Percentiles rank a stretch among this genome's conserved stretches.
Conservation (phyloP, 2,797 vertebrate species). For the Antrozous pallidus region DNA sequence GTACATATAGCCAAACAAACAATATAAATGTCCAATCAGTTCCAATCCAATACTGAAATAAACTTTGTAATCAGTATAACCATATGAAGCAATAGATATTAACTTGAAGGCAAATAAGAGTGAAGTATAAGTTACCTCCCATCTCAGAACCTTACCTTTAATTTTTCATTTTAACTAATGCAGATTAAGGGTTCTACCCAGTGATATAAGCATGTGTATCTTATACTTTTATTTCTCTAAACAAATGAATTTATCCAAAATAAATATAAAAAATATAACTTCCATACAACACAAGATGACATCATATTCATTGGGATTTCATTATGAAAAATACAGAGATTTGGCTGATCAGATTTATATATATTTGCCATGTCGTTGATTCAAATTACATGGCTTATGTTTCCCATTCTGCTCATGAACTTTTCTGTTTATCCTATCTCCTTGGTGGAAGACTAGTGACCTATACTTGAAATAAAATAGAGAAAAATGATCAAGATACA, state of each 20-base stretch:
- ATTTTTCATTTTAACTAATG: not conserved
- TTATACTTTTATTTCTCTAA: not conserved
- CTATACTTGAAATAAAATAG: not conserved
- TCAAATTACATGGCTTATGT: not conserved
- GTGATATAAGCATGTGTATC: not conserved
- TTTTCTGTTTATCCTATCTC: not conserved
- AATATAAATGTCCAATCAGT: not conserved
- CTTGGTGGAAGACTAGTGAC: not conserved
- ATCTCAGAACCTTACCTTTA: not conserved
- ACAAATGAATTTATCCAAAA: not conserved
- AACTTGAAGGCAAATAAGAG: not conserved
- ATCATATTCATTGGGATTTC: not conserved
- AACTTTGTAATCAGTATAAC: not conserved
- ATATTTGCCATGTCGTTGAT: not conserved
- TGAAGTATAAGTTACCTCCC: not conserved
- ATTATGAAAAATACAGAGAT: not conserved
- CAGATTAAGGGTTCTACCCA: not conserved
- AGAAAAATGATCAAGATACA: not conserved
- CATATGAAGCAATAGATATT: not conserved
- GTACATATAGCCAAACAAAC: not conserved
- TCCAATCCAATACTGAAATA: not conserved
- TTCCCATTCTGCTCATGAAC: not conserved
- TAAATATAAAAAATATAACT: not conserved
- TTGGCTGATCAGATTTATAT: not conserved
- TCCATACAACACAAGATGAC: not conserved